Conservation (phyloP, 2,113 vertebrate species). For the Acrocephalus kingi region DNA sequence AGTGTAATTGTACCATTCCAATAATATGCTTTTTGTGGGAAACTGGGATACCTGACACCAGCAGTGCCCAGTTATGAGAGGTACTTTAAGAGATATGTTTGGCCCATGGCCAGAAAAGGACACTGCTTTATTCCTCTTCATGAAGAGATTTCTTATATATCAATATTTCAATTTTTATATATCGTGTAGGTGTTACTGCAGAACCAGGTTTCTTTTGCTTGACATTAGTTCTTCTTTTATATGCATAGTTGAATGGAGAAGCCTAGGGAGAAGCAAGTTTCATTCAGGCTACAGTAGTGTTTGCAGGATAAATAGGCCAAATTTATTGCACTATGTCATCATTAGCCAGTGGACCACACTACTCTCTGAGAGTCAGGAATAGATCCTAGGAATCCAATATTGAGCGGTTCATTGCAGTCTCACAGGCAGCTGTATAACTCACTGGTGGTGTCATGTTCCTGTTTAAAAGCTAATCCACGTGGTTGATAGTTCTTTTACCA, state of each 20-base stretch:
- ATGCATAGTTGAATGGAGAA: neutral
- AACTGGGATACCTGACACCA: neutral
- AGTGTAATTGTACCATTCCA: neutral
- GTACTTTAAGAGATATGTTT: neutral
- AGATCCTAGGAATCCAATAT: slow-evolving; percentile 37
- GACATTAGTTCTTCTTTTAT: neutral
- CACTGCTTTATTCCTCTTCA: neutral
- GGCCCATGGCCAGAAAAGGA: neutral
- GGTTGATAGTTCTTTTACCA: slow-evolving; percentile 4
- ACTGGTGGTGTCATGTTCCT: slow-evolving; percentile 40
- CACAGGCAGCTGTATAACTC: slow-evolving; percentile 34
- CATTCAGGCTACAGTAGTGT: neutral
- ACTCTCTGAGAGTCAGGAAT: slow-evolving; percentile 32
- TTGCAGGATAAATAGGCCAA: neutral
- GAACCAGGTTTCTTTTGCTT: neutral
- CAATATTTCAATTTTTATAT: neutral
- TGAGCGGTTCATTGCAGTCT: neutral
- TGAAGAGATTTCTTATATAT: neutral
- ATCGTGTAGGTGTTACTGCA: neutral
- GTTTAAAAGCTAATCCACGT: slow-evolving; percentile 37
- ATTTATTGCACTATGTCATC: neutral
- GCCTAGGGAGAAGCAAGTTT: neutral
- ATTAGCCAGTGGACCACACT: neutral
- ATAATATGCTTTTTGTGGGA: neutral
- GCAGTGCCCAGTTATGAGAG: neutral